Percentiles rank a stretch among this genome's conserved stretches.
These are phyloP conservation scores for Alces alces DNA, from an alignment of 2,113 vertebrate genomes.

Conservation along the genomic window DNA sequence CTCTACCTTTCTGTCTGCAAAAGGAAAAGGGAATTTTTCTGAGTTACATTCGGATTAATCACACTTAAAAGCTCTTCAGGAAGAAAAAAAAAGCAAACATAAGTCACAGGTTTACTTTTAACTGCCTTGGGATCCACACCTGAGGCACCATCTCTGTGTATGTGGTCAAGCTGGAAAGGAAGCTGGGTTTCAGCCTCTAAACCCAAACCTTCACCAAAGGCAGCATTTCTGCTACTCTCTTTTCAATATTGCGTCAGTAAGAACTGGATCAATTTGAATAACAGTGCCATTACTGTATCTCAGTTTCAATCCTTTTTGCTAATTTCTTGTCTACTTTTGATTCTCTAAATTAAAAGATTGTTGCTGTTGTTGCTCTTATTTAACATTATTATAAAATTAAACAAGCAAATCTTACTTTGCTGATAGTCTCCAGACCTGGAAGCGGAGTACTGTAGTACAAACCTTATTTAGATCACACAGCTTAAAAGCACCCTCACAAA, in stretches of 20 bases:
- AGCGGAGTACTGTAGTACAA: neutral
- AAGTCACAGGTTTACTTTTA: neutral
- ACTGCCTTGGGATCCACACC: neutral
- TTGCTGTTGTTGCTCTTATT: neutral
- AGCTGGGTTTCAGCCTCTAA: neutral
- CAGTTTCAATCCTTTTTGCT: neutral
- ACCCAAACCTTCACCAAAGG: neutral
- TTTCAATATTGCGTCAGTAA: neutral
- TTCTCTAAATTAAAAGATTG: neutral
- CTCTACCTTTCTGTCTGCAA: conserved; percentile 37
- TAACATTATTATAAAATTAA: neutral
- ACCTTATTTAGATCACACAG: neutral
- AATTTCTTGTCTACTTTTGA: neutral
- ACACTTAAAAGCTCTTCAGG: conserved; percentile 17
- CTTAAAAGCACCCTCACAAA: neutral
- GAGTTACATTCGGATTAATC: conserved; percentile 48
- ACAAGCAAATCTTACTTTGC: neutral
- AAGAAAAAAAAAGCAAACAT: neutral
- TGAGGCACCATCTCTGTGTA: neutral
- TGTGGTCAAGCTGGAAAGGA: neutral
- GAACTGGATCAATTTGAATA: neutral
- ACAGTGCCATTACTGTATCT: neutral
- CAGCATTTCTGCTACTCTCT: neutral
- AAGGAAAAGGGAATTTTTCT: conserved; percentile 45
- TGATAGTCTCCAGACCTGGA: neutral